Evolutionary conservation across 2,797 vertebrate genomes (phyloP).

Genomic region (Anomalospiza imberbis): DNA sequence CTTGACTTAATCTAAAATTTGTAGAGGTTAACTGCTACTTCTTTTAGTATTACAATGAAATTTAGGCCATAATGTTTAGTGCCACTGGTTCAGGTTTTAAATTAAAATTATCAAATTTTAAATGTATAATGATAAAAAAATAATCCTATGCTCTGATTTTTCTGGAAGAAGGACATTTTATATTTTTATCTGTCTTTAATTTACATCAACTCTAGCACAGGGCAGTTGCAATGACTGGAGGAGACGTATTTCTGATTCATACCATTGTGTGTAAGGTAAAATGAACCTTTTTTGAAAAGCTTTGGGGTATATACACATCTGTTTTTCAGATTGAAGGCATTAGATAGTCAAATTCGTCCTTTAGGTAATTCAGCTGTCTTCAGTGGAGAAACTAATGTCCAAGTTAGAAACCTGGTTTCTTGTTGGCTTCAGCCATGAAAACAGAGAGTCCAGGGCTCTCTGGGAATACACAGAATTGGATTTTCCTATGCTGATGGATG

Average conservation of each 20-base stretch:
- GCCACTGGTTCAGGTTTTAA: neutral
- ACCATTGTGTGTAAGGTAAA: neutral
- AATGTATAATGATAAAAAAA: neutral
- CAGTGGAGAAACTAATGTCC: neutral
- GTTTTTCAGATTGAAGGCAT: neutral
- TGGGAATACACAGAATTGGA: neutral
- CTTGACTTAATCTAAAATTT: neutral
- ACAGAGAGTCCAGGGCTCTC: neutral
- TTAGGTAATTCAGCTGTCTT: neutral
- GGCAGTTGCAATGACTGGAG: neutral
- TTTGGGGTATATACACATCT: neutral
- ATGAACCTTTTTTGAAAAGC: neutral
- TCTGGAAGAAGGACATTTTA: neutral
- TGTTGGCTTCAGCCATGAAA: neutral
- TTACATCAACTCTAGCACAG: neutral
- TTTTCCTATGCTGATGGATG: neutral
- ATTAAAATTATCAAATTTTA: neutral
- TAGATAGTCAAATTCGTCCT: neutral
- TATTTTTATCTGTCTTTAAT: neutral
- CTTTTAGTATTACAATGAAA: neutral
- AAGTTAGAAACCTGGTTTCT: neutral
- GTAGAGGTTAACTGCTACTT: neutral
- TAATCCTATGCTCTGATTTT: neutral
- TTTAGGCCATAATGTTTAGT: neutral
- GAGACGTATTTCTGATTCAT: neutral